These are phyloP conservation scores for Prionailurus bengalensis DNA, from an alignment of 2,113 vertebrate genomes.

Conservation along the genomic window DNA sequence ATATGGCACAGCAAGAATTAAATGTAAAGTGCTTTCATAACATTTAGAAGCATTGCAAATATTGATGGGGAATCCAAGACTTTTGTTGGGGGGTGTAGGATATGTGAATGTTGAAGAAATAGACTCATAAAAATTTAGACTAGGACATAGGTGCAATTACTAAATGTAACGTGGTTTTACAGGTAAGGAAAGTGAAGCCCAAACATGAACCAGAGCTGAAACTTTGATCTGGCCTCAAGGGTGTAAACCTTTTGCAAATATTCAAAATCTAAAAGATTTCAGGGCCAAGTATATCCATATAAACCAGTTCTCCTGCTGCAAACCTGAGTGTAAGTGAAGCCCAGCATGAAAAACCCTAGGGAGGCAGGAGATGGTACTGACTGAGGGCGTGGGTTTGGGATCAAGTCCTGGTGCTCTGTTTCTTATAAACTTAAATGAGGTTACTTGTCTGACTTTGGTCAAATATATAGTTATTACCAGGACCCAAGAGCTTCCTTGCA, in stretches of 20 bases:
- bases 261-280: constrained; percentile 24
- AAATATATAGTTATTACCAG: not conserved
- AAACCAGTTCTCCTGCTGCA: not conserved
- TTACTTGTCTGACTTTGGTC: not conserved
- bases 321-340: not conserved
- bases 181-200: not conserved
- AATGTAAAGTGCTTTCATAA: constrained; percentile 37
- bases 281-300: not conserved
- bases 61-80: not conserved
- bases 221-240: not conserved
- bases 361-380: not conserved
- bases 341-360: not conserved
- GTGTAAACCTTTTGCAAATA: not conserved
- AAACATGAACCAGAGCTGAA: not conserved
- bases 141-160: not conserved
- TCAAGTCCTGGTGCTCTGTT: not conserved
- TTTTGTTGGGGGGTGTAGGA: not conserved
- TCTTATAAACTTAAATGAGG: not conserved
- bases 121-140: not conserved
- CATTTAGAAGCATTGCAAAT: not conserved
- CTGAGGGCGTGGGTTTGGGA: not conserved
- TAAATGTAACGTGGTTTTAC: not conserved
- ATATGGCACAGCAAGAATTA: constrained; percentile 13
- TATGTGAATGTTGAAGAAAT: not conserved
- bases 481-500: not conserved